Evolutionary conservation across 2,888 invertebrate species (phyloP).

Genomic region (Lithophane semibrunnea): DNA sequence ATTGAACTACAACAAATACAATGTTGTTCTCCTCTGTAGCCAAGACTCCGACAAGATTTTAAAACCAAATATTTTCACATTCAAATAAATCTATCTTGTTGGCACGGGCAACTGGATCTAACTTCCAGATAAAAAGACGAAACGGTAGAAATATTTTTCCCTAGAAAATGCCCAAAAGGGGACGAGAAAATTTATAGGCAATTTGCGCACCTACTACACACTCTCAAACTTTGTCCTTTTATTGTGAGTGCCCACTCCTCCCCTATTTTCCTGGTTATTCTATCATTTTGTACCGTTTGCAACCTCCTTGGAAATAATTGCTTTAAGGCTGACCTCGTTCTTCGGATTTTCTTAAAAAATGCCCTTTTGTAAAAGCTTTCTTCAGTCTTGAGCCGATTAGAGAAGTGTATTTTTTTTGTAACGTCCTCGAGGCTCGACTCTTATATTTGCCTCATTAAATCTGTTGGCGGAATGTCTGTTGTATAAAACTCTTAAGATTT

Average conservation of each 20-base stretch:
- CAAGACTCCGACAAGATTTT: conserved; percentile 21
- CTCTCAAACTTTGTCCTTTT: conserved; percentile 61
- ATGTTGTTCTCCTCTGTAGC: not conserved
- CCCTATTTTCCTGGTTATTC: conserved; percentile 59
- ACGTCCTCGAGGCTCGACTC: not conserved
- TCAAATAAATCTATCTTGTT: conserved; percentile 49
- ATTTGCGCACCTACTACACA: conserved; percentile 63
- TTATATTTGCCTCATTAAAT: conserved; percentile 35
- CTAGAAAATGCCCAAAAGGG: conserved; percentile 34
- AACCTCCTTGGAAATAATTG: conserved; percentile 59
- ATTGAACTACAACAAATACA: not conserved
- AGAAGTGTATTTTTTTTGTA: conserved; percentile 35
- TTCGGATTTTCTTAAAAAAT: conserved; percentile 40
- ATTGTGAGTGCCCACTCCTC: conserved; percentile 55
- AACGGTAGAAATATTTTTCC: conserved; percentile 41
- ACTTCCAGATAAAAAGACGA: conserved; percentile 46
- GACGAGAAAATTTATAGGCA: conserved; percentile 66
- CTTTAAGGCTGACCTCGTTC: conserved; percentile 47
- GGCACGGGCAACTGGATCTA: conserved; percentile 15
- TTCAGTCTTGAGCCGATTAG: conserved; percentile 25
- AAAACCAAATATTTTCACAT: conserved; percentile 17
- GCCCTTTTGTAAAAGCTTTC: conserved; percentile 37
- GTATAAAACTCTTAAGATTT: not conserved
- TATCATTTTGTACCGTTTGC: conserved; percentile 62
- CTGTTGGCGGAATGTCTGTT: conserved; percentile 5